These are phyloP conservation scores for Echinops telfairi DNA, from an alignment of 2,113 vertebrate species.

Conservation along the genomic window DNA sequence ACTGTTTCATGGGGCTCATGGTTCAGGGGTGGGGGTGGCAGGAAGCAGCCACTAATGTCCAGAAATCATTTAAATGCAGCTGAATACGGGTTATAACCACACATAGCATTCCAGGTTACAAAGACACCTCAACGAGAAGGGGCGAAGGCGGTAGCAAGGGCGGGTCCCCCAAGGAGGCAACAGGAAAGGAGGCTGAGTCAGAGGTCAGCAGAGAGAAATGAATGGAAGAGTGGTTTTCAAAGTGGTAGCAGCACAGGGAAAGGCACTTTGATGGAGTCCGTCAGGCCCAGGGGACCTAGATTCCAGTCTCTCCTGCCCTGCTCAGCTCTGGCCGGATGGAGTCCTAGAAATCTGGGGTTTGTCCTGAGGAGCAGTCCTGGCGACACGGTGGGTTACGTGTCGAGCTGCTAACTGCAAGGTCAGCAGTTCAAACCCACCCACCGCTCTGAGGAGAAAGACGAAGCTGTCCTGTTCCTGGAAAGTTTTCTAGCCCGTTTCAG, in stretches of 20 bases:
- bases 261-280: neutral
- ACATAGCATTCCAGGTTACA: neutral
- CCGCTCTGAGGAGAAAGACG: too few relatives aligned
- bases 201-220: neutral
- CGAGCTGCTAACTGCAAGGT: too few relatives aligned
- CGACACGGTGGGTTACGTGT: too few relatives aligned
- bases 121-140: neutral
- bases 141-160: neutral
- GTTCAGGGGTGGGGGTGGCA: neutral
- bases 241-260: neutral
- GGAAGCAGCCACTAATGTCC: slow-evolving; percentile 6
- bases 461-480: too few relatives aligned
- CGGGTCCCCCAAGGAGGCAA: neutral
- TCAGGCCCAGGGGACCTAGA: neutral
- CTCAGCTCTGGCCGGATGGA: neutral
- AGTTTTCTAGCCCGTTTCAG: too few relatives aligned
- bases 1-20: neutral
- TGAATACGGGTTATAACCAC: neutral
- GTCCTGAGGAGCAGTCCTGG: neutral
- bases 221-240: neutral
- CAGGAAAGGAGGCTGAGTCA: neutral
- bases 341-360: neutral
- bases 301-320: neutral
- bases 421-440: too few relatives aligned
- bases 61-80: slow-evolving; percentile 37